phyloP scores from a whole-genome alignment of 1,140 invertebrate genomes.

The Sitodiplosis mosellana region DNA sequence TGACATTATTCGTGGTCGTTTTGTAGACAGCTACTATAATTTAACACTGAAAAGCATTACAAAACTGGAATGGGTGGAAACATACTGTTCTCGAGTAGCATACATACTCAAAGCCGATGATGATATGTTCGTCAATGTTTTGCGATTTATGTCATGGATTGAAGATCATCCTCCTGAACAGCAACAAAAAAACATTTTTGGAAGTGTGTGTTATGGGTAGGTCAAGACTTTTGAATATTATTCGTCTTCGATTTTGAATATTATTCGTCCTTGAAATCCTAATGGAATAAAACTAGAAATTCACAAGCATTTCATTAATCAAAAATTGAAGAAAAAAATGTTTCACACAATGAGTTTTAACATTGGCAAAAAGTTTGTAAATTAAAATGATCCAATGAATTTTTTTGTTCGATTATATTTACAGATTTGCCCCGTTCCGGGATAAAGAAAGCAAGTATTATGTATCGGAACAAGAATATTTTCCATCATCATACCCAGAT shows the following conservation, averaged over 20 bases:
- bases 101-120: conserved; percentile 77
- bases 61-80: conserved; percentile 64
- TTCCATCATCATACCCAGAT: conserved; percentile 48
- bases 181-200: conserved; percentile 43
- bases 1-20: conserved; percentile 60
- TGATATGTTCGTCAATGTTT: conserved; percentile 82
- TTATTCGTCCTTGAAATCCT: too few species aligned
- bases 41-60: conserved; percentile 73
- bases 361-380: conserved; percentile 47
- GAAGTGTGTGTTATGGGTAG: too few species aligned
- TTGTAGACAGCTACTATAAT: conserved; percentile 71
- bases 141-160: conserved; percentile 48
- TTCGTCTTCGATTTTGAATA: too few species aligned
- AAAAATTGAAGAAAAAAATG: too few species aligned
- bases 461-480: conserved; percentile 53
- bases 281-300: too few species aligned
- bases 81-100: conserved; percentile 50
- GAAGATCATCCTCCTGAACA: conserved; percentile 42
- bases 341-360: too few species aligned
- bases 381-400: too few species aligned
- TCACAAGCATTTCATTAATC: too few species aligned
- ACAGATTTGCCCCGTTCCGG: conserved; percentile 60
- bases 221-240: too few species aligned
- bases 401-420: too few species aligned
- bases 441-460: conserved; percentile 73